A percentile compares a stretch with the other conserved stretches of the same genome.
Conservation (phyloP, 2,113 vertebrate species). For the Podarcis raffonei region DNA sequence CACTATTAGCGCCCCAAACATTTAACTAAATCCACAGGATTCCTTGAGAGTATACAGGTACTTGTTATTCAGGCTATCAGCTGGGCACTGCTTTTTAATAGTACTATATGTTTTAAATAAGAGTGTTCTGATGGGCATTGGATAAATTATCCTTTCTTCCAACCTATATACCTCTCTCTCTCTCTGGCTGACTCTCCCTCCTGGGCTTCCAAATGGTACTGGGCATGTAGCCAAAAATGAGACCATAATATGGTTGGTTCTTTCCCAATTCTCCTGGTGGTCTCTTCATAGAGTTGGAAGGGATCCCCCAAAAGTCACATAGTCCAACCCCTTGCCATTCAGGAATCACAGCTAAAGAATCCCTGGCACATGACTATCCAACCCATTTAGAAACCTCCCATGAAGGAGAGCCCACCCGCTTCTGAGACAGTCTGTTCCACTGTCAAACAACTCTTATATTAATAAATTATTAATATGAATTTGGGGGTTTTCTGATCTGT, state of each 20-base stretch:
- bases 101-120: neutral
- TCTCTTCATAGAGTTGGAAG: neutral
- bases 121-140: neutral
- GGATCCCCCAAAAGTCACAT: no score
- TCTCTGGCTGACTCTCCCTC: neutral
- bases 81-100: neutral
- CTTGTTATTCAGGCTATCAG: neutral
- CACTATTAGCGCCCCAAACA: no score
- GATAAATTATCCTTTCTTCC: slow-evolving; percentile 9
- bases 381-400: no score
- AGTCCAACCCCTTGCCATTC: no score
- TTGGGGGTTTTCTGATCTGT: neutral
- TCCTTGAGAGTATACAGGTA: neutral
- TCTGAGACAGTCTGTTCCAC: no score
- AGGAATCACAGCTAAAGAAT: no score
- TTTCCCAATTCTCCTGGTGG: neutral
- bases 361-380: no score
- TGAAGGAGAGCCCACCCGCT: no score
- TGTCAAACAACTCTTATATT: no score
- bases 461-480: neutral
- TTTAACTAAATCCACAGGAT: neutral
- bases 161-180: slow-evolving; percentile 12
- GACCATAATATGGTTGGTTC: slow-evolving; percentile 26
- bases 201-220: slow-evolving; percentile 17
- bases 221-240: neutral